Conservation (phyloP, 2,888 invertebrate species). For the Diploptera punctata region DNA sequence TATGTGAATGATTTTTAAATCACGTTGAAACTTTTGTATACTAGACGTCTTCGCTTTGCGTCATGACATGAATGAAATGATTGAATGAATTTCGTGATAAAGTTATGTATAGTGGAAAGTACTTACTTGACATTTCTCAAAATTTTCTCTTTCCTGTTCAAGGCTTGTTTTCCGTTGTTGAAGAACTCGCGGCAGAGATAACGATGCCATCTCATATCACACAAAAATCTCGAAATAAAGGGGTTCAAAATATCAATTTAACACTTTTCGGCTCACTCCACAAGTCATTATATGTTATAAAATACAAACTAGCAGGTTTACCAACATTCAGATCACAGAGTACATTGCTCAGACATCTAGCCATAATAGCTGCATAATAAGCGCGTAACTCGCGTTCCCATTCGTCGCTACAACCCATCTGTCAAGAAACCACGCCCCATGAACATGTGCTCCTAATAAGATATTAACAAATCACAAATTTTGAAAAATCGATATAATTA, state of each 20-base stretch:
- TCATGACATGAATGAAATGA: too few relatives aligned
- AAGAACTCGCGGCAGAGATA: constrained; percentile 73
- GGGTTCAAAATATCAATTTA: neutral
- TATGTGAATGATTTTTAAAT: too few relatives aligned
- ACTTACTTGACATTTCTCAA: constrained; percentile 82
- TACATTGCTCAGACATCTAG: neutral
- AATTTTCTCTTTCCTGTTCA: constrained; percentile 80
- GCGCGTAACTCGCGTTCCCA: neutral
- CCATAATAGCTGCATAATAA: neutral
- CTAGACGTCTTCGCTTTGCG: too few relatives aligned
- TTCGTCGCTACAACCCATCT: neutral
- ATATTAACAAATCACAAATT: too few relatives aligned
- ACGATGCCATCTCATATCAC: constrained; percentile 66
- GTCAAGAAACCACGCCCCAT: neutral
- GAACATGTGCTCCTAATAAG: neutral
- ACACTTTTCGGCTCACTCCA: neutral
- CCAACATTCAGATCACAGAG: neutral
- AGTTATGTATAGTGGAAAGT: neutral
- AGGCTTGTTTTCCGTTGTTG: constrained; percentile 78
- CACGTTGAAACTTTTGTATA: too few relatives aligned
- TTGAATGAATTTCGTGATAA: too few relatives aligned
- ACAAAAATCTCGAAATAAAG: neutral
- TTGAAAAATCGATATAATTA: too few relatives aligned
- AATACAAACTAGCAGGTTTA: neutral
- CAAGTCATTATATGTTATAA: too few relatives aligned